phyloP scores from a whole-genome alignment of 2,888 invertebrate species.

The Silvanus unidentatus region DNA sequence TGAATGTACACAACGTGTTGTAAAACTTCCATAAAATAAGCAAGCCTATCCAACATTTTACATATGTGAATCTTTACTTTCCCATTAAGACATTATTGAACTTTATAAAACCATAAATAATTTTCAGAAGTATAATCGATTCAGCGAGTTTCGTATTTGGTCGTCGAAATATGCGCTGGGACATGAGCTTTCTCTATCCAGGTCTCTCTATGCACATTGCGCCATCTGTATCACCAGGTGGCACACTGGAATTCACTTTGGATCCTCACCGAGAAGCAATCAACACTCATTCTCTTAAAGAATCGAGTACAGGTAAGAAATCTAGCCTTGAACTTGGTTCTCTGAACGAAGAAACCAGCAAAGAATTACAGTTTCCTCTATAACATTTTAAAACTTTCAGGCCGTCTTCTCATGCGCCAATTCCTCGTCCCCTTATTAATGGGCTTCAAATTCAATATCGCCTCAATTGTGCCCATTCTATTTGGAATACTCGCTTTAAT shows the following conservation, averaged over 20 bases:
- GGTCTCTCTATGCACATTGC: constrained; percentile 70
- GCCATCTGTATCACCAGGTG: constrained; percentile 63
- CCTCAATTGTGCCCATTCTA: constrained; percentile 66
- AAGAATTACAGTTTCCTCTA: background rate
- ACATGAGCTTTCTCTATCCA: constrained; percentile 66
- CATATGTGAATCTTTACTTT: too few relatives aligned
- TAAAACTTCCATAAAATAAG: too few relatives aligned
- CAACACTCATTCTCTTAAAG: constrained; percentile 52
- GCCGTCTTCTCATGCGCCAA: constrained; percentile 63
- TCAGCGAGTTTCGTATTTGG: constrained; percentile 63
- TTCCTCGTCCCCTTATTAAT: constrained; percentile 71
- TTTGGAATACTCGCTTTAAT: constrained; percentile 65
- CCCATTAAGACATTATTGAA: too few relatives aligned
- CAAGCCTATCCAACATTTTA: too few relatives aligned
- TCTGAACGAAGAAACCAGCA: background rate
- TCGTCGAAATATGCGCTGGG: constrained; percentile 68
- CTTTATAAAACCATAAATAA: too few relatives aligned
- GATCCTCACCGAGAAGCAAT: constrained; percentile 53
- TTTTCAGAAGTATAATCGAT: constrained; percentile 57
- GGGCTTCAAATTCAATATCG: constrained; percentile 74
- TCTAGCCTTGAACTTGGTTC: background rate
- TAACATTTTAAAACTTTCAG: constrained; percentile 50
- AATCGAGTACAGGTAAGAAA: constrained; percentile 57
- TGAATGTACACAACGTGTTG: too few relatives aligned
- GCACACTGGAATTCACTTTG: constrained; percentile 68